Percentiles rank a stretch among this genome's conserved stretches.
Evolutionary conservation across 2,888 invertebrate species (phyloP).

Genomic region (Hetaerina titia): DNA sequence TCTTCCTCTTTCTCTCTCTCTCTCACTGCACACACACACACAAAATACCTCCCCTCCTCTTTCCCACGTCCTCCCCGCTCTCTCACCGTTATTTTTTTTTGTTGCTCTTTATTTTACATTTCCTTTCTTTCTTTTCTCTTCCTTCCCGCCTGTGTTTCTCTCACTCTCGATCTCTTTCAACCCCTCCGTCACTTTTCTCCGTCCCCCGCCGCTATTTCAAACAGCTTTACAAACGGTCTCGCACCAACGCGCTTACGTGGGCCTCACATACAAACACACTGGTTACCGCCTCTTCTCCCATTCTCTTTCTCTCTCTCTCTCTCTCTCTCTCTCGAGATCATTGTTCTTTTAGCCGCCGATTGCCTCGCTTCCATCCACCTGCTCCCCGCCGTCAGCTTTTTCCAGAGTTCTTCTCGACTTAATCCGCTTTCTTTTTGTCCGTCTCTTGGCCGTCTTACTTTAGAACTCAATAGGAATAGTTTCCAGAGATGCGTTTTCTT

Average conservation of each 20-base stretch:
- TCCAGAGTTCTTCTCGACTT: not conserved
- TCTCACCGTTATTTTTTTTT: not conserved
- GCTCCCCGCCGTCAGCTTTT: not conserved
- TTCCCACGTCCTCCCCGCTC: not conserved
- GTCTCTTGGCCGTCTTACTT: no score
- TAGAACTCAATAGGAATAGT: no score
- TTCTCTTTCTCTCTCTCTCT: not conserved
- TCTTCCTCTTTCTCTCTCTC: not conserved
- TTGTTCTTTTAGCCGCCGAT: slow-evolving; percentile 20
- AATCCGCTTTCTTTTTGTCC: not conserved
- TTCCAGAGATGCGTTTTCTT: no score
- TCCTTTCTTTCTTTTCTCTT: slow-evolving; percentile 1
- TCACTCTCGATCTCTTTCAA: no score
- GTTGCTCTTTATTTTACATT: not conserved
- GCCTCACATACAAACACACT: not conserved
- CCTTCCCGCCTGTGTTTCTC: not conserved
- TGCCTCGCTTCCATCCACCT: not conserved
- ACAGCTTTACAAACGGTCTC: not conserved
- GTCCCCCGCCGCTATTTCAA: no score
- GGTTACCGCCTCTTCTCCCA: not conserved
- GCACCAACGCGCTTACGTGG: not conserved
- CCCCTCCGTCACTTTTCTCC: no score
- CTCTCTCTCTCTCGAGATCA: not conserved
- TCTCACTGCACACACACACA: not conserved
- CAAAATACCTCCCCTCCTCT: not conserved